These are phyloP conservation scores for Turdus rufiventris DNA, from an alignment of 2,113 vertebrate species.

Conservation along the genomic window DNA sequence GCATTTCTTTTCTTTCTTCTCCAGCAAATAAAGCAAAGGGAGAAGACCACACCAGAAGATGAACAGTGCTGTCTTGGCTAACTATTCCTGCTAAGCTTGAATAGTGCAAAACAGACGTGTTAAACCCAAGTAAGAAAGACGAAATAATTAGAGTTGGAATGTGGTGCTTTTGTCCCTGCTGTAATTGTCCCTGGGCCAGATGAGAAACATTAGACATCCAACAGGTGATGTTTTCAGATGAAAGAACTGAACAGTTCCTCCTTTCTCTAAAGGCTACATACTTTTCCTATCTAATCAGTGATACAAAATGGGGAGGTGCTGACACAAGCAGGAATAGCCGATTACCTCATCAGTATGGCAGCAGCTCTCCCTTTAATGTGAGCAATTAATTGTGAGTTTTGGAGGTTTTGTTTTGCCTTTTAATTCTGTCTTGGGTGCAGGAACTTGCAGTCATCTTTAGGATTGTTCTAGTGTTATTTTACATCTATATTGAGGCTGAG, in stretches of 20 bases:
- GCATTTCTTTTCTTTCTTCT: background rate
- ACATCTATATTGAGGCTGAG: background rate
- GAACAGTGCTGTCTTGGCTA: background rate
- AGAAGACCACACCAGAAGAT: background rate
- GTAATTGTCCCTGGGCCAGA: constrained; percentile 17
- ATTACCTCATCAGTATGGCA: constrained; percentile 44
- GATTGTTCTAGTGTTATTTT: background rate
- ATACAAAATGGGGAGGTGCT: constrained; percentile 44
- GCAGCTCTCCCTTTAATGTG: background rate
- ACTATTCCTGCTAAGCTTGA: background rate
- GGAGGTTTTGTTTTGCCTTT: background rate
- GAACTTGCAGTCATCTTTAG: background rate
- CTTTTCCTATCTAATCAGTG: constrained; percentile 54
- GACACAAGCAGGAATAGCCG: constrained; percentile 35
- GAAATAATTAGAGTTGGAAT: constrained; percentile 31
- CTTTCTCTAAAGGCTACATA: constrained; percentile 44
- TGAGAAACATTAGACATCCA: constrained; percentile 28
- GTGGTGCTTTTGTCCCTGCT: constrained; percentile 19
- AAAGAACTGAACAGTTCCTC: constrained; percentile 21
- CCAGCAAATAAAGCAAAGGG: background rate
- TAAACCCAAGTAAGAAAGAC: background rate
- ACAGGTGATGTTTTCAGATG: constrained; percentile 38
- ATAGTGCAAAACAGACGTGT: background rate
- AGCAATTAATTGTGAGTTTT: background rate
- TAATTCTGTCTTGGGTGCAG: background rate